Base-by-base conservation (phyloP, 2,113 vertebrate genomes). In the Cyprinodon tularosa region DNA sequence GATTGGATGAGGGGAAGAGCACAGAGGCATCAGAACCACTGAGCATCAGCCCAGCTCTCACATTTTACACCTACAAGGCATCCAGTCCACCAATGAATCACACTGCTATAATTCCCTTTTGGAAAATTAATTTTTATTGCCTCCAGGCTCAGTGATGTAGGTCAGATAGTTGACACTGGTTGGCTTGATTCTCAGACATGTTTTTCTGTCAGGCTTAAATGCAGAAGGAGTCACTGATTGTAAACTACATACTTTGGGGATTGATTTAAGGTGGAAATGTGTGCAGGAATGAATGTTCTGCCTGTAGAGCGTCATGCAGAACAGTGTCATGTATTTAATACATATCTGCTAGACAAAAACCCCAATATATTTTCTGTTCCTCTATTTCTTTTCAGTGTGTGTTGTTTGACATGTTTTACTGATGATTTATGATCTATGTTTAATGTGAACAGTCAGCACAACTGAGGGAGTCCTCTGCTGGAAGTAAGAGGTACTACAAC, bases 41-140 rank as follows among this genome's bases (percentile, higher is more conserved):
- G 88, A 90, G 77, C 83, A 76, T 82, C 82, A 71, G 84, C 72
- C 75, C 71, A 60, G 86, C 87, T 86, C 82, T 78, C 83, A 86
- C 86, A 91, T 81, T 57, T 88, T 86, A 88, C 88, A 89, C 87
- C 84, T 82, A 72, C 82, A 68, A 71, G 81, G 83, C 80, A 83
- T 81, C 81, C 82, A 75, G 83, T 79, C 76, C 12, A 87, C 89
- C 81, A 77, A 77, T 87, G 84, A 88, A 90, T 86, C 84, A 85
- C 71, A 37, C 86, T 72, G 78, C 79, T 87, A 45, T 90, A 91
- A 92, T 91, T 78, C 50, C 88, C 82, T 92, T 86, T 88, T 71
- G 42, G 66, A 87, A 93, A 92, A 94, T 93, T 92, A 91, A 94
- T 48, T 92, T 89, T 78, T 69, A 59, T 38, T 63, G 72, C 80